Evolutionary conservation across 2,888 invertebrate species (phyloP).

Genomic region (Metopia argyrocephala): DNA sequence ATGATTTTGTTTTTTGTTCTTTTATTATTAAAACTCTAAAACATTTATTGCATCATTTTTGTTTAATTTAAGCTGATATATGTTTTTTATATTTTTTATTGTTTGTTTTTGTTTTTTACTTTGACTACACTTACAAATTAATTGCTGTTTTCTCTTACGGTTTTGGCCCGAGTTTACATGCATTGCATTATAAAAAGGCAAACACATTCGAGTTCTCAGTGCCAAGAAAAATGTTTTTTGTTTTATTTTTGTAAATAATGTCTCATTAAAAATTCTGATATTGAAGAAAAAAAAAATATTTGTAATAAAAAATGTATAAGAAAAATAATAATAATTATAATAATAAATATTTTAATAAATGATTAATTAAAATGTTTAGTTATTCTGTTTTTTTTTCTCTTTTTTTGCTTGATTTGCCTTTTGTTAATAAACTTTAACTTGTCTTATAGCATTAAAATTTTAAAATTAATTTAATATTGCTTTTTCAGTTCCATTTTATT

Average conservation of each 20-base stretch:
- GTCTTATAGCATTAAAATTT: conserved; percentile 51
- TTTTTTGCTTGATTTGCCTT: conserved; percentile 33
- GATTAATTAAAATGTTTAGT: conserved; percentile 6
- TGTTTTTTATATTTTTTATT: conserved; percentile 33
- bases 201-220: conserved; percentile 50
- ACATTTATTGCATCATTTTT: conserved; percentile 60
- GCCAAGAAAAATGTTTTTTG: conserved; percentile 52
- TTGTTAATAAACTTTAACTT: conserved; percentile 46
- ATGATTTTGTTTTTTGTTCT: conserved; percentile 22
- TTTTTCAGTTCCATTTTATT: conserved; percentile 61
- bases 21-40: conserved; percentile 53
- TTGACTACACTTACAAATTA: conserved; percentile 69
- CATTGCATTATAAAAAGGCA: conserved; percentile 43
- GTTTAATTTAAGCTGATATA: conserved; percentile 52
- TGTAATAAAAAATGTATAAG: conserved; percentile 34
- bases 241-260: conserved; percentile 47
- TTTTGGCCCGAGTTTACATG: conserved; percentile 60
- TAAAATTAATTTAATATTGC: conserved; percentile 61
- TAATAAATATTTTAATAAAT: conserved; percentile 5
- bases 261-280: conserved; percentile 34
- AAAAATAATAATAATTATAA: conserved; percentile 23
- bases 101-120: conserved; percentile 47
- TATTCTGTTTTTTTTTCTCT: conserved; percentile 34
- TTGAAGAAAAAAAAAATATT: conserved; percentile 15
- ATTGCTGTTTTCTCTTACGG: conserved; percentile 76